Base-by-base conservation (phyloP, 2,113 vertebrate genomes). In the Proteles cristata region DNA sequence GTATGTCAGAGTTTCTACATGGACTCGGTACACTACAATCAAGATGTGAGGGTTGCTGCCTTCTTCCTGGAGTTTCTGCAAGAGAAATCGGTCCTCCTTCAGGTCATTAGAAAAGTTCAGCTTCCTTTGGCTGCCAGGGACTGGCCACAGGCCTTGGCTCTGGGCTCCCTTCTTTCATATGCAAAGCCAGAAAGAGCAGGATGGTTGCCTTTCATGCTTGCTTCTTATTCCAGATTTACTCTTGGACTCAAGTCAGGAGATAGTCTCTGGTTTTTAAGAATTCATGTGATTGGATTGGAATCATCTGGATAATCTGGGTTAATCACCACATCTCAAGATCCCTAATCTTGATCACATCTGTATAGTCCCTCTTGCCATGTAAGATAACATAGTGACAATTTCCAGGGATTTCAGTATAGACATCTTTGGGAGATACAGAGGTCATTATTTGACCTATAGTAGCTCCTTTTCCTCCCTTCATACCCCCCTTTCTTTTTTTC, bases 381-480 rank as follows among this genome's bases (percentile, higher is more conserved):
- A 45, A 45, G 5, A 35, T 66, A 50, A 58, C 5, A 81, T 8
- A 65, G 19, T n/a, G 17, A 69, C 9, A 82, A 10, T 7, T 69
- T n/a, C 19, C 48, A 74, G 21, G 5, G 33, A 31, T 58, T 58
- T 35, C 1, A 19, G 3, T 19, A 74, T 33, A 11, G 25, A 43
- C 6, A 50, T 33, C 0, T 69, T 69, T 31, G 1, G 3, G 5
- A 4, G 5, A 31, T 6, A 10, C 0, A 4, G 9, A 7, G 1
- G 16, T 48, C 39, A 12, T 81, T 50, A 77, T 39, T 58, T 93
- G 17, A 33, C 15, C 7, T 85, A 50, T 12, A 8, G 53, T 0
- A 39, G 4, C 2, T 74, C 7, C 23, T 74, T 35, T 8, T 61
- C 16, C 15, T 63, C 61, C 39, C 6, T 25, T 76, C 25, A 65